Conservation (phyloP, 2,888 invertebrate species). For the Calliphora vomitoria region DNA sequence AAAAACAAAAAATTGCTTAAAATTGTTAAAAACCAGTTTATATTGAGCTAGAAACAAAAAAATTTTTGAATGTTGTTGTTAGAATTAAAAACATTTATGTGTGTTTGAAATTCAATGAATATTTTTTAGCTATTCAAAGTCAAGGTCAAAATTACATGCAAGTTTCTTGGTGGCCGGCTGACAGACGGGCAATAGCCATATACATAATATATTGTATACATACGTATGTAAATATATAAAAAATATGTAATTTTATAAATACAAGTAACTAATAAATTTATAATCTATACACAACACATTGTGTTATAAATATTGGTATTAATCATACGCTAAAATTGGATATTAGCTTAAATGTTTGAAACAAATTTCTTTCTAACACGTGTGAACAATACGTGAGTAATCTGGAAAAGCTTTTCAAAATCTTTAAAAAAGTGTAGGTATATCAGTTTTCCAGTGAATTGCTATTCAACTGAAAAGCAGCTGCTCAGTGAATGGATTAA, state of each 20-base stretch:
- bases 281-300: background rate
- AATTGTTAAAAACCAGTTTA: constrained; percentile 3
- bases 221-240: too few species aligned
- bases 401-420: too few species aligned
- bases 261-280: background rate
- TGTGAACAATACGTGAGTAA: too few species aligned
- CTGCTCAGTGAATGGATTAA: too few species aligned
- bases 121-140: constrained; percentile 36
- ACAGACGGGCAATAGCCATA: background rate
- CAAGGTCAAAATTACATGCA: constrained; percentile 26
- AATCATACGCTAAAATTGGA: background rate
- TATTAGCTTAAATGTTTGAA: too few species aligned
- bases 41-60: background rate
- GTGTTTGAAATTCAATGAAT: background rate
- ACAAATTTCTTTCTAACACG: too few species aligned
- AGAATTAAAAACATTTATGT: background rate
- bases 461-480: too few species aligned
- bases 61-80: background rate
- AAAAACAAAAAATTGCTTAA: background rate
- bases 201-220: background rate
- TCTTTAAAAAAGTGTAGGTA: too few species aligned
- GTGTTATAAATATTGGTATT: background rate
- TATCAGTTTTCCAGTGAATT: too few species aligned
- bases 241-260: background rate
- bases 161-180: background rate